A percentile compares a stretch with the other conserved stretches of the same genome.
Evolutionary conservation across 23 tunicate species (phyloP).

Genomic region (Oikopleura vanhoeffeni): DNA sequence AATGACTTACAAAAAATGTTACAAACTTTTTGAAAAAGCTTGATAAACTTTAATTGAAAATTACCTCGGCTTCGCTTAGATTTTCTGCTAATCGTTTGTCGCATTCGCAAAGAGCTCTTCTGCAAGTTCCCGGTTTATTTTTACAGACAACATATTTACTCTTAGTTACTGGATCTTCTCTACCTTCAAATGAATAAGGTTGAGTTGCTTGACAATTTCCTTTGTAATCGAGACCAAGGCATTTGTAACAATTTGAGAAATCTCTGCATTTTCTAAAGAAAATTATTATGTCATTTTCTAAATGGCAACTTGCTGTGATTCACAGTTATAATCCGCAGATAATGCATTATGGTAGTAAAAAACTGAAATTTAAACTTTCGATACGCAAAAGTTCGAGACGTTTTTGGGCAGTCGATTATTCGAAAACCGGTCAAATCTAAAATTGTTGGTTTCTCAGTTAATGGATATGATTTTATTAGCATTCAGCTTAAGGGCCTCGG

Average conservation of each 20-base stretch:
- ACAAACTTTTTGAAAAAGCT: too few relatives aligned
- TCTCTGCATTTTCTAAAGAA: background rate
- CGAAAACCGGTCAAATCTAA: too few relatives aligned
- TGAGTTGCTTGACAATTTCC: background rate
- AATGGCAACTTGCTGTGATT: too few relatives aligned
- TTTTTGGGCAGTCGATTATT: too few relatives aligned
- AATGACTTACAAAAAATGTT: too few relatives aligned
- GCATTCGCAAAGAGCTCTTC: background rate
- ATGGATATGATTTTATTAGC: too few relatives aligned
- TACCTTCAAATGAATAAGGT: conserved; percentile 3
- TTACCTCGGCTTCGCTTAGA: background rate
- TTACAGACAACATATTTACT: background rate
- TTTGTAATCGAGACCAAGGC: background rate
- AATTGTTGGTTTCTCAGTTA: too few relatives aligned
- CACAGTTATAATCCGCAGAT: too few relatives aligned
- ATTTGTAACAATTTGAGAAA: conserved; percentile 10
- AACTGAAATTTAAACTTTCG: background rate
- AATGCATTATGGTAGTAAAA: too few relatives aligned
- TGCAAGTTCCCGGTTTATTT: background rate
- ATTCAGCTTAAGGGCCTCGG: too few relatives aligned
- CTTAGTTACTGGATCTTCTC: background rate
- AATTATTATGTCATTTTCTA: too few relatives aligned
- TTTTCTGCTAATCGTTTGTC: conserved; percentile 2
- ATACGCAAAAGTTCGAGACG: background rate
- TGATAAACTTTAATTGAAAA: too few relatives aligned